Conservation (phyloP, 1,140 invertebrate genomes). For the Andricus grossulariae region DNA sequence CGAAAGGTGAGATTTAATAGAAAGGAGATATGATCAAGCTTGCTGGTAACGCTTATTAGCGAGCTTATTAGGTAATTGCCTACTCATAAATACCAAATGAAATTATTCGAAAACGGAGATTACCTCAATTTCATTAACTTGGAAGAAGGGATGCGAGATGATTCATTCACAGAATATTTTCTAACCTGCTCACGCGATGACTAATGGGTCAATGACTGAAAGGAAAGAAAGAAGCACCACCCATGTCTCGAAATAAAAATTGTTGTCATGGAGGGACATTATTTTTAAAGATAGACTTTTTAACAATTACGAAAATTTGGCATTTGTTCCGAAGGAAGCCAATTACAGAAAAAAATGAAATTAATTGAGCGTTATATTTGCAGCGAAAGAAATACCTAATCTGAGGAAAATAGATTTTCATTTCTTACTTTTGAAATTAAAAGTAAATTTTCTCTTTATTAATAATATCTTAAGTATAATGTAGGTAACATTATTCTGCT, state of each 20-base stretch:
- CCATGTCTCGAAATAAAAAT: not conserved
- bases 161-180: not conserved
- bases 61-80: not conserved
- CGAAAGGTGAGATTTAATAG: not conserved
- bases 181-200: not conserved
- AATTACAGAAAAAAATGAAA: too few species aligned
- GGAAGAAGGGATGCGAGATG: not conserved
- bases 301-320: too few species aligned
- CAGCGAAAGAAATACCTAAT: too few species aligned
- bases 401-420: too few species aligned
- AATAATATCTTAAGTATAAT: too few species aligned
- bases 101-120: not conserved
- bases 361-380: too few species aligned
- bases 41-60: not conserved
- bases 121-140: not conserved
- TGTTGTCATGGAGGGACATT: too few species aligned
- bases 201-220: constrained; percentile 5
- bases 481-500: too few species aligned
- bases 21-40: not conserved
- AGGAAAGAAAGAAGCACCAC: not conserved
- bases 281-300: too few species aligned
- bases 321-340: too few species aligned
- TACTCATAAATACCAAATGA: not conserved
- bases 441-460: too few species aligned
- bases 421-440: too few species aligned